Evolutionary conservation across 2,113 vertebrate species (phyloP).

Genomic region (Psephotus haematonotus): DNA sequence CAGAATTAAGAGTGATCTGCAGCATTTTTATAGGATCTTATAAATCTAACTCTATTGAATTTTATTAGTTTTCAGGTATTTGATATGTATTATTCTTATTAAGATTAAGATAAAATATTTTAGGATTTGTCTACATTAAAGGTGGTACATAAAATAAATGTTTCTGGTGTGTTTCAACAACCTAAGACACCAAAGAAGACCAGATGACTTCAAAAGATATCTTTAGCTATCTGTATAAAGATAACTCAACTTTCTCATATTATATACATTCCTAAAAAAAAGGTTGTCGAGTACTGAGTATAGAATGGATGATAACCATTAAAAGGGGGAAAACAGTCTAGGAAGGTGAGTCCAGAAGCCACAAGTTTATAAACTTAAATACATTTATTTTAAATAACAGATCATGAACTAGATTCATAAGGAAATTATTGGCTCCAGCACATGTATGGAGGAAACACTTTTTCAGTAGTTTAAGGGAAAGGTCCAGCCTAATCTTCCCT

Average conservation of each 20-base stretch:
- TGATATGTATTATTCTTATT: not conserved
- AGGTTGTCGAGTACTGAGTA: not conserved
- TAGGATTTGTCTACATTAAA: not conserved
- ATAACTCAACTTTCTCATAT: not conserved
- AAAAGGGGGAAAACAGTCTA: not conserved
- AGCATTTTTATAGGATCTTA: not conserved
- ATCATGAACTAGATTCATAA: not conserved
- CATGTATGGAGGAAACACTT: rapidly evolving
- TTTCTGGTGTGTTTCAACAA: not conserved
- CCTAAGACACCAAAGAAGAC: not conserved
- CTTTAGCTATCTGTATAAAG: not conserved
- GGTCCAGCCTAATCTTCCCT: not conserved
- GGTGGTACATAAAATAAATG: not conserved
- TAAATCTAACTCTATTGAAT: not conserved
- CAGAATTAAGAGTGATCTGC: not conserved
- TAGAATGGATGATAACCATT: not conserved
- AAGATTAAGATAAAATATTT: not conserved
- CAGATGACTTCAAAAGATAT: not conserved
- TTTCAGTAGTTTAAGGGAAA: not conserved
- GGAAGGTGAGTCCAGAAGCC: not conserved
- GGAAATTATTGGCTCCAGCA: not conserved
- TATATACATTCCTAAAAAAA: not conserved
- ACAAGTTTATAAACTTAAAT: not conserved
- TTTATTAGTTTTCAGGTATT: conserved; percentile 4
- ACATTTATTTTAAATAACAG: not conserved